A percentile compares a stretch with the other conserved stretches of the same genome.
phyloP scores from a whole-genome alignment of 64 coral and sea anemone genomes.

The Orbicella faveolata region DNA sequence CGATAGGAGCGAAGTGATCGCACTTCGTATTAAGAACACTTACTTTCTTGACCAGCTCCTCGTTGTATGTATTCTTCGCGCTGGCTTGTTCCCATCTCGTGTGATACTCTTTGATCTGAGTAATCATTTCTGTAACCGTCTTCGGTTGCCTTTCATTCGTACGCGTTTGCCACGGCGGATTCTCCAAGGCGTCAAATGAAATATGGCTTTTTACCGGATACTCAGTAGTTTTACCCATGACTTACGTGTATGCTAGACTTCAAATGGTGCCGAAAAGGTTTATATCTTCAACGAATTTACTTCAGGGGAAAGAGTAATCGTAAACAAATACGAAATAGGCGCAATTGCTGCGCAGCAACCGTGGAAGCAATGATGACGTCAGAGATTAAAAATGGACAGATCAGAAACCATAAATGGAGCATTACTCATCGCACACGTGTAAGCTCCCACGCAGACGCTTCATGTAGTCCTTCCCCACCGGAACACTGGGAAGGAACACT shows the following conservation, averaged over 20 bases:
- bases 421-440: no score
- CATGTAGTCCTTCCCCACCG: no score
- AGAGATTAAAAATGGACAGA: background rate
- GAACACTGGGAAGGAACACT: no score
- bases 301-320: background rate
- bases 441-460: no score
- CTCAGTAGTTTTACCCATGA: background rate
- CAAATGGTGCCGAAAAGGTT: background rate
- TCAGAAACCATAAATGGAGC: background rate
- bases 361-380: background rate
- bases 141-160: background rate
- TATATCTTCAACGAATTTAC: background rate
- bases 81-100: slow-evolving; percentile 20
- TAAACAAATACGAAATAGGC: background rate
- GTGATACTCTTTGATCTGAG: background rate
- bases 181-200: slow-evolving; percentile 25
- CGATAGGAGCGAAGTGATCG: no score
- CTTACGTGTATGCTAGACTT: background rate
- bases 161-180: background rate
- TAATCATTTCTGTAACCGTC: slow-evolving; percentile 37
- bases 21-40: no score
- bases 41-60: background rate
- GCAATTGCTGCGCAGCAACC: background rate
- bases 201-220: background rate
- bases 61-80: background rate